A percentile compares a stretch with the other conserved stretches of the same genome.
Evolutionary conservation across 2,113 vertebrate species (phyloP).

Genomic region (Pagrus major): DNA sequence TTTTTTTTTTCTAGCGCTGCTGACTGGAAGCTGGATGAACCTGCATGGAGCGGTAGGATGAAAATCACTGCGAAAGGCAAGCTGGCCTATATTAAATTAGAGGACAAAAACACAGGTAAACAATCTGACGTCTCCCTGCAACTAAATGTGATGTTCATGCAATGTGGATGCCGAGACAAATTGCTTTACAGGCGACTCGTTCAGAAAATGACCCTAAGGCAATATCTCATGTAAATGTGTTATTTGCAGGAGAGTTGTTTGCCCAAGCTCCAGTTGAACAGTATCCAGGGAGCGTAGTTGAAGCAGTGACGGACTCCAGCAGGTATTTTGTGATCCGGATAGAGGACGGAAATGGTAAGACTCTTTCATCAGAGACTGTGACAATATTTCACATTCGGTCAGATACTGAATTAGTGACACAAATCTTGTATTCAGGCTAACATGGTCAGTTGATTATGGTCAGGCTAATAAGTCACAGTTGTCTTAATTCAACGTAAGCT

Average conservation of each 20-base stretch:
- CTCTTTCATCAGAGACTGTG: background rate
- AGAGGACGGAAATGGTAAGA: constrained; percentile 91
- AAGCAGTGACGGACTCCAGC: constrained; percentile 94
- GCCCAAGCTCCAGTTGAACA: constrained; percentile 94
- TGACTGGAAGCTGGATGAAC: constrained; percentile 97
- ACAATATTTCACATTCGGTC: too few species aligned
- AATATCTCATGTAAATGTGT: constrained; percentile 27
- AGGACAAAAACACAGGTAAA: constrained; percentile 93
- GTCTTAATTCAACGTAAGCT: background rate
- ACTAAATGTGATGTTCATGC: background rate
- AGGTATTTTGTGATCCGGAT: constrained; percentile 94
- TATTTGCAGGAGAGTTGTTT: constrained; percentile 92
- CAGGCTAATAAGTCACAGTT: too few species aligned
- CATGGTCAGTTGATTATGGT: too few species aligned
- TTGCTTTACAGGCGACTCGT: background rate
- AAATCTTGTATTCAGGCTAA: background rate
- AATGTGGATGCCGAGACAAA: background rate
- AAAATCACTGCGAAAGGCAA: constrained; percentile 92
- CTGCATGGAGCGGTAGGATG: constrained; percentile 93
- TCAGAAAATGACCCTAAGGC: background rate
- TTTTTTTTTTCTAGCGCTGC: constrained; percentile 88
- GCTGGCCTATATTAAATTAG: constrained; percentile 91
- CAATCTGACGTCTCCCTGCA: background rate
- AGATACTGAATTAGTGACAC: too few species aligned
- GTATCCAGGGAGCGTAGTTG: constrained; percentile 91